These are phyloP conservation scores for Perccottus glenii DNA, from an alignment of 2,113 vertebrate genomes.

Conservation along the genomic window DNA sequence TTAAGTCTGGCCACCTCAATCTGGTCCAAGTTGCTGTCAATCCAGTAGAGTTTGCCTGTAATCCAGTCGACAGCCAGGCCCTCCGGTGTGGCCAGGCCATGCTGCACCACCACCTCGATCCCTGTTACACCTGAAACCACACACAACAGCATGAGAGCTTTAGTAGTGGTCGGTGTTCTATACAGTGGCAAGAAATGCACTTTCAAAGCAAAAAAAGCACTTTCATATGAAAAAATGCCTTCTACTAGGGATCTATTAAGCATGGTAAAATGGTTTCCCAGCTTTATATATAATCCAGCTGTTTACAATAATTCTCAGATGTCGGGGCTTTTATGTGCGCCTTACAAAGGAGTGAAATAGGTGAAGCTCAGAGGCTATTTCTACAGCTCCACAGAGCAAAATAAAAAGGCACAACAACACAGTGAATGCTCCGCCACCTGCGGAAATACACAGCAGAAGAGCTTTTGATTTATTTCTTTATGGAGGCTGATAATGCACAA, in stretches of 20 bases:
- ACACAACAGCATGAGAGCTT: background rate
- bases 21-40: constrained; percentile 98
- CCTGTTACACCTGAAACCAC: constrained; percentile 86
- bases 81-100: constrained; percentile 95
- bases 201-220: constrained; percentile 25
- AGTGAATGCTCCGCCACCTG: constrained; percentile 17
- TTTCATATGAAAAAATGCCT: constrained; percentile 39
- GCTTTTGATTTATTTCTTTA: constrained; percentile 40
- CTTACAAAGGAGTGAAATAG: constrained; percentile 48
- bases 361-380: constrained; percentile 32
- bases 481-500: constrained; percentile 6
- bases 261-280: constrained; percentile 39
- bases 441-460: constrained; percentile 28
- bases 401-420: constrained; percentile 25
- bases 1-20: constrained; percentile 97
- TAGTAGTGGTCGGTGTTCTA: background rate
- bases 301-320: constrained; percentile 68
- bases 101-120: constrained; percentile 94
- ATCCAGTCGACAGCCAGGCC: constrained; percentile 98
- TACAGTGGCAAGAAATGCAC: background rate
- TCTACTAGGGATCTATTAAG: constrained; percentile 49
- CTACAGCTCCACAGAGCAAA: constrained; percentile 21
- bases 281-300: constrained; percentile 63
- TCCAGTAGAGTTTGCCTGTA: constrained; percentile 97
- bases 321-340: constrained; percentile 50